phyloP scores from a whole-genome alignment of 2,797 vertebrate genomes.

The Phalanger gymnotis region DNA sequence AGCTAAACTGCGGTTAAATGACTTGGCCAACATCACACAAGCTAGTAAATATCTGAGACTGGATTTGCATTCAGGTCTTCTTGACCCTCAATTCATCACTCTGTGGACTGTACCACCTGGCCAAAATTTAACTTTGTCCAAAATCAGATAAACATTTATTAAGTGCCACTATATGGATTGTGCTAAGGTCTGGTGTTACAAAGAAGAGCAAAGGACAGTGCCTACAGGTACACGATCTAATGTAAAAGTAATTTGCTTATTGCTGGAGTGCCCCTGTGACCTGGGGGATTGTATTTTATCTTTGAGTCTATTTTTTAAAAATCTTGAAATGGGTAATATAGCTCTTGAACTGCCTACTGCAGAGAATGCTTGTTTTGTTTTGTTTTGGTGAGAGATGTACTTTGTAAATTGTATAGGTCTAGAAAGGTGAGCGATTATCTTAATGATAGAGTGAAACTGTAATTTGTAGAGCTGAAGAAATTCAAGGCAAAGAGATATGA shows the following conservation, averaged over 20 bases:
- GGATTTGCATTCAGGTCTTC: not conserved
- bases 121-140: not conserved
- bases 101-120: not conserved
- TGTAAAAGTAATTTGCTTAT: not conserved
- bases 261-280: not conserved
- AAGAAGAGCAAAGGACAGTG: not conserved
- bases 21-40: not conserved
- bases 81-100: not conserved
- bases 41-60: not conserved
- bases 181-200: not conserved
- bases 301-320: not conserved
- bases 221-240: not conserved
- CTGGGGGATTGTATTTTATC: not conserved
- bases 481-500: slow-evolving; percentile 11
- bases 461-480: slow-evolving; percentile 11
- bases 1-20: not conserved
- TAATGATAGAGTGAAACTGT: slow-evolving; percentile 8
- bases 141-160: not conserved
- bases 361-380: not conserved
- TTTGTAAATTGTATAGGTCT: not conserved
- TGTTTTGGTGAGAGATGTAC: not conserved
- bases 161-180: not conserved
- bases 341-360: not conserved
- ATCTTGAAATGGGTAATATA: not conserved
- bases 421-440: not conserved